These are phyloP conservation scores for Halictus rubicundus DNA, from an alignment of 1,140 invertebrate species.

Conservation along the genomic window DNA sequence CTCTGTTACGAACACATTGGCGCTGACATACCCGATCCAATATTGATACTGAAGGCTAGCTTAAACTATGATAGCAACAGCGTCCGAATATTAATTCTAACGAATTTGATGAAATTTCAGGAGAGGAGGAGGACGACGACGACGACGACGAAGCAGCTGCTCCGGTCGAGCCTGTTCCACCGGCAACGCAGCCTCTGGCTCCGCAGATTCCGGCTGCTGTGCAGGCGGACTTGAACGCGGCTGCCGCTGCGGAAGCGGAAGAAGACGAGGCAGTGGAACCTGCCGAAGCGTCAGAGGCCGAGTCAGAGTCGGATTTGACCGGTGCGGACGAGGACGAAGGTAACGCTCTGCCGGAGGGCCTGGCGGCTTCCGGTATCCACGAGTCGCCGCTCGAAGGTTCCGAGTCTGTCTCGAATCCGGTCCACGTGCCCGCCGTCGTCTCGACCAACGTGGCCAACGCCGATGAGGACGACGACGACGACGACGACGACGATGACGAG, in stretches of 20 bases:
- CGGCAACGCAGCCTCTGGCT: constrained; percentile 59
- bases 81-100: not conserved
- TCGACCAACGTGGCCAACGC: constrained; percentile 53
- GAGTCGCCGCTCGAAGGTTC: constrained; percentile 70
- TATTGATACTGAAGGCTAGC: too few relatives aligned
- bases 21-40: too few relatives aligned
- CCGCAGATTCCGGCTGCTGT: constrained; percentile 71
- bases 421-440: constrained; percentile 57
- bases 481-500: constrained; percentile 82
- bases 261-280: constrained; percentile 63
- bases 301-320: constrained; percentile 69
- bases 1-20: too few relatives aligned
- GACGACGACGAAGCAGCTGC: constrained; percentile 86
- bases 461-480: constrained; percentile 74
- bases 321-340: constrained; percentile 85
- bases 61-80: too few relatives aligned
- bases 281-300: constrained; percentile 79
- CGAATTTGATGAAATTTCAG: constrained; percentile 18
- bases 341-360: constrained; percentile 80
- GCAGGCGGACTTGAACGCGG: constrained; percentile 73
- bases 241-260: constrained; percentile 65
- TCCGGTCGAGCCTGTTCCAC: constrained; percentile 61
- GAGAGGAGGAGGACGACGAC: constrained; percentile 83
- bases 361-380: constrained; percentile 76
- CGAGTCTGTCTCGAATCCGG: constrained; percentile 64